A percentile compares a stretch with the other conserved stretches of the same genome.
Conservation (phyloP, 2,797 vertebrate genomes). For the Eulemur rubriventer region DNA sequence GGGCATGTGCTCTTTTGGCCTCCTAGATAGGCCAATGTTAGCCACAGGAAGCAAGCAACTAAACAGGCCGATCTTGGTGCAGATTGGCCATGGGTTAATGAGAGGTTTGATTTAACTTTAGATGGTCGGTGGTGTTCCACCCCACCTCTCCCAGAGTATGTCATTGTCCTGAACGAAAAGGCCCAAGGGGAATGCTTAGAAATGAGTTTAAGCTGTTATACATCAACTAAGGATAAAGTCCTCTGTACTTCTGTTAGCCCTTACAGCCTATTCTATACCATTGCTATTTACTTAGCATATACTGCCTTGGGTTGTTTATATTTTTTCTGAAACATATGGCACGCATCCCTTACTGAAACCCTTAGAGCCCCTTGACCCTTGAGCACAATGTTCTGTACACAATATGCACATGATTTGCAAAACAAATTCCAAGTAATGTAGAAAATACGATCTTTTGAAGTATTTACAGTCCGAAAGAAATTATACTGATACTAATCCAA, state of each 20-base stretch:
- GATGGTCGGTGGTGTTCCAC: slow-evolving; percentile 43
- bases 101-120: slow-evolving; percentile 58
- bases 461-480: slow-evolving; percentile 71
- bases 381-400: slow-evolving; percentile 55
- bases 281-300: not conserved
- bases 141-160: slow-evolving; percentile 45
- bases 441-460: slow-evolving; percentile 65
- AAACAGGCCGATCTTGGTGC: not conserved
- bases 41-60: slow-evolving; percentile 37
- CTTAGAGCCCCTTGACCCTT: not conserved
- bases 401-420: slow-evolving; percentile 62
- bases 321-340: slow-evolving; percentile 41
- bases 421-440: slow-evolving; percentile 65
- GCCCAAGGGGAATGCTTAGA: slow-evolving; percentile 52
- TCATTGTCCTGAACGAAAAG: slow-evolving; percentile 48
- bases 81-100: slow-evolving; percentile 42
- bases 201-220: slow-evolving; percentile 60
- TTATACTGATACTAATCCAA: slow-evolving; percentile 70
- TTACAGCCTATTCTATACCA: not conserved
- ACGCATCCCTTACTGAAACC: not conserved
- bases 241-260: not conserved
- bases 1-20: not conserved
- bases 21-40: not conserved
- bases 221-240: slow-evolving; percentile 57
- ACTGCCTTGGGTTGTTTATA: slow-evolving; percentile 4